Percentiles rank a stretch among this genome's conserved stretches.
These are phyloP conservation scores for Chionomys nivalis DNA, from an alignment of 2,113 vertebrate genomes.

Conservation along the genomic window DNA sequence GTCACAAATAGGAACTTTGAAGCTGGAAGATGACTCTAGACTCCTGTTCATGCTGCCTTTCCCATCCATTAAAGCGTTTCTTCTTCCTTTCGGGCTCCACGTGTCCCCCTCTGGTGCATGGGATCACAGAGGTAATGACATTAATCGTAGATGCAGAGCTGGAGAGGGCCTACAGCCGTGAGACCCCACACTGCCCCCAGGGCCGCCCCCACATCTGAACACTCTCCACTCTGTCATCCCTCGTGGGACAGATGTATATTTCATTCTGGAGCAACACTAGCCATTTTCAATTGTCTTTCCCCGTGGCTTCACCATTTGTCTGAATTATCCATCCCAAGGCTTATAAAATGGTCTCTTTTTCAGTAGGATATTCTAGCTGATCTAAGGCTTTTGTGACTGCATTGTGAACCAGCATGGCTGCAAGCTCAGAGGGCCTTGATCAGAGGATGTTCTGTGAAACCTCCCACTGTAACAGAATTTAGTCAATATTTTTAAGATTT, in stretches of 20 bases:
- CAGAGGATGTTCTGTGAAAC: background rate
- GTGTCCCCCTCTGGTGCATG: background rate
- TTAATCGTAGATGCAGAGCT: background rate
- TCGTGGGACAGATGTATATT: background rate
- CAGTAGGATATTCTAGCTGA: background rate
- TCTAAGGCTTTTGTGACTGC: background rate
- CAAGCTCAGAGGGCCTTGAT: background rate
- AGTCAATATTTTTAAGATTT: background rate
- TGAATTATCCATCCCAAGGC: background rate
- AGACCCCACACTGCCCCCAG: background rate
- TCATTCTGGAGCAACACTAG: background rate
- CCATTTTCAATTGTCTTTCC: background rate
- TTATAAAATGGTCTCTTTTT: background rate
- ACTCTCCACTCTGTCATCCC: background rate
- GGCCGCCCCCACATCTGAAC: background rate
- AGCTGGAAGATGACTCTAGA: background rate
- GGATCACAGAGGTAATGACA: background rate
- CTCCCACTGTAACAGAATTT: background rate
- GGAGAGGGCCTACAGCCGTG: background rate
- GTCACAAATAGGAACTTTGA: constrained; percentile 32
- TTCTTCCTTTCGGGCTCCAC: background rate
- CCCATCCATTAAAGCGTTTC: background rate
- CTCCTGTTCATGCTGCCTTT: background rate
- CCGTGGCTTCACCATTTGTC: background rate
- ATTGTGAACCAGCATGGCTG: background rate